phyloP scores from a whole-genome alignment of 2,888 invertebrate species.

The Dermolepida albohirtum region DNA sequence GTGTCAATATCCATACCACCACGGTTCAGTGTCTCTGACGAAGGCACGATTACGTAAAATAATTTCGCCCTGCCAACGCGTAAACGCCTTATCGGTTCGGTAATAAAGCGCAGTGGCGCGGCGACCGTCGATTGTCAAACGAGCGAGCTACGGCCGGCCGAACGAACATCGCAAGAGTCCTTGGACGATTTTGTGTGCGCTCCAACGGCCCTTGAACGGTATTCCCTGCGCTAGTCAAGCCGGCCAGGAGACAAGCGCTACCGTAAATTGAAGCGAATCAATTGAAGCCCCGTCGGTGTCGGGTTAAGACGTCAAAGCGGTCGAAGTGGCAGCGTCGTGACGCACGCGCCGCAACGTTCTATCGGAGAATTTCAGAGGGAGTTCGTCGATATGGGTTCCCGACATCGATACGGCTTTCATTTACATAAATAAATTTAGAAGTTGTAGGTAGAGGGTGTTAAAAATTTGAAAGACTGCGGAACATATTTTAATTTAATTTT shows the following conservation, averaged over 20 bases:
- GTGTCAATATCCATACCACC: conserved; percentile 26
- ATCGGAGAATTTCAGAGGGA: conserved; percentile 24
- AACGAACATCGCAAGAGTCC: conserved; percentile 22
- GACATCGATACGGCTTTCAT: no score
- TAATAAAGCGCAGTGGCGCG: conserved; percentile 35
- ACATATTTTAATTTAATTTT: no score
- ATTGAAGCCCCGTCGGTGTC: conserved; percentile 56
- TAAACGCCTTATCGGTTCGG: conserved; percentile 30
- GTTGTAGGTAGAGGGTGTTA: no score
- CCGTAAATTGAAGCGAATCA: conserved; percentile 57
- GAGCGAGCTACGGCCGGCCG: conserved; percentile 9
- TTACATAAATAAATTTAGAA: no score
- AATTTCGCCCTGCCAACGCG: conserved; percentile 26
- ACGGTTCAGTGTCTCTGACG: conserved; percentile 21
- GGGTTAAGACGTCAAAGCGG: conserved; percentile 50
- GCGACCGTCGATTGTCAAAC: conserved; percentile 26
- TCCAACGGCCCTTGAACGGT: conserved; percentile 24
- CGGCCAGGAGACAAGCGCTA: conserved; percentile 33
- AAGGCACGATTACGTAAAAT: conserved; percentile 30
- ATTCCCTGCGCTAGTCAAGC: no score
- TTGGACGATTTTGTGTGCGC: conserved; percentile 40
- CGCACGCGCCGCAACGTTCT: conserved; percentile 16
- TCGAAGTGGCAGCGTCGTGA: conserved; percentile 39
- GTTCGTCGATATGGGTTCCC: no score
- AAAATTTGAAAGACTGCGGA: no score